Percentiles rank a stretch among this genome's conserved stretches.
These are phyloP conservation scores for Hoplias malabaricus DNA, from an alignment of 2,113 vertebrate genomes.

Conservation along the genomic window DNA sequence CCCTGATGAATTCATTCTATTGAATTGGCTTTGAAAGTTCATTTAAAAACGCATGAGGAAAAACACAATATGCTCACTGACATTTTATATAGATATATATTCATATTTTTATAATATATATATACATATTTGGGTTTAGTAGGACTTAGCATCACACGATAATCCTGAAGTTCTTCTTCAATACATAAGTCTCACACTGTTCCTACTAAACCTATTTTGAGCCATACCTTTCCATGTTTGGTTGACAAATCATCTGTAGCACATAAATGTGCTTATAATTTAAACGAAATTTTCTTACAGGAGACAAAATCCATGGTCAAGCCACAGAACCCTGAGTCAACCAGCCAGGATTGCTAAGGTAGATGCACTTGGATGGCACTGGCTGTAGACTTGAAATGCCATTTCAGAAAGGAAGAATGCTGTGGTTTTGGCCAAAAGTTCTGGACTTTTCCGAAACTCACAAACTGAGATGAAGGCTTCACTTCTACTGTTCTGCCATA, in stretches of 20 bases:
- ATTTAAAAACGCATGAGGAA: not conserved
- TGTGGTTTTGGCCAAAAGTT: conserved; percentile 57
- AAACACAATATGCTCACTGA: not conserved
- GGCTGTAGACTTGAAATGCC: conserved; percentile 52
- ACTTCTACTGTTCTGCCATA: conserved; percentile 13
- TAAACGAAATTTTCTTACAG: conserved; percentile 42
- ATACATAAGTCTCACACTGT: not conserved
- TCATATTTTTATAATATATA: too few relatives aligned
- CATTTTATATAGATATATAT: not conserved
- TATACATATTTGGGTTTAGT: too few relatives aligned
- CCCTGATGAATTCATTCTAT: not conserved
- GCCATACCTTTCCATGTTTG: conserved; percentile 12
- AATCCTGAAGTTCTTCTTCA: conserved; percentile 9
- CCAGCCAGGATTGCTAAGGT: conserved; percentile 39
- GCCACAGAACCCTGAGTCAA: conserved; percentile 38
- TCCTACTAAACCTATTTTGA: not conserved
- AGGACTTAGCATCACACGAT: not conserved
- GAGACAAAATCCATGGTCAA: conserved; percentile 45
- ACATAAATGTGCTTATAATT: conserved; percentile 27
- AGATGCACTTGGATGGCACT: conserved; percentile 43
- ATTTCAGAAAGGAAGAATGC: conserved; percentile 56
- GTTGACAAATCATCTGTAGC: not conserved
- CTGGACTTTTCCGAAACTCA: conserved; percentile 2
- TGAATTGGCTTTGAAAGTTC: not conserved
- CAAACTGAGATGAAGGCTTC: conserved; percentile 21